Base-by-base conservation (phyloP, 2,888 invertebrate genomes). In the Fragum fragum region DNA sequence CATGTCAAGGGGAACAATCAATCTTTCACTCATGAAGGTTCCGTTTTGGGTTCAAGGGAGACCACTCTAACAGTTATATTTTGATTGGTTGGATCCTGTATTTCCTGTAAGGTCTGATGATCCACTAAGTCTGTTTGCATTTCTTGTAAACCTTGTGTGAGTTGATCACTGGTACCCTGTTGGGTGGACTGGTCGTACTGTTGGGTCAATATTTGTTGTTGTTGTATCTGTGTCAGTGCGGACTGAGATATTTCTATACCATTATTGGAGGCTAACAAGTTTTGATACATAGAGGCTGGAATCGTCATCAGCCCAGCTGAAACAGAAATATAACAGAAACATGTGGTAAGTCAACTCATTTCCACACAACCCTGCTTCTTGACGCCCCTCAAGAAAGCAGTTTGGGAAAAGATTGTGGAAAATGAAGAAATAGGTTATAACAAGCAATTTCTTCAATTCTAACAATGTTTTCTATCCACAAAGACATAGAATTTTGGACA, bases 241-340 rank as follows among this genome's bases (percentile, higher is more conserved):
- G 75, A 39, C 78, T 81, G 78, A 29, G 73, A 53, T 14, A 52
- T 26, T 29, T 73, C 53, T 47, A 79, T 53, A 9, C 55, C 47
- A 26, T 74, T 74, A 52, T 78, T 78, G 16, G 82, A 73, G 1
- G 98, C 97, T 93, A 98, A 97, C 96, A 98, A 98, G 82, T 97
- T 97, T 95, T 98, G 98, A 95, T 98, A 99, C 97, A 98, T 98
- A 85, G 98, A 97, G 85, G 98, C 98, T 74, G 98, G 99, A 91
- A 99, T 97, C 73, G 98, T 98, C 94, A 99, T 98, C 95, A 99
- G 98, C 81, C 98, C 98, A 90, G 98, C 97, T 91, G 98, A 63
- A 79, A 57, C 47, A 59, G 36, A 42, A 77, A 36, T 6, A 3
- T 36, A 36, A 36, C 32, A 36, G n/a, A n/a, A n/a, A n/a, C n/a